phyloP scores from a whole-genome alignment of 2,888 invertebrate species.

The Macrophya alboannulata region DNA sequence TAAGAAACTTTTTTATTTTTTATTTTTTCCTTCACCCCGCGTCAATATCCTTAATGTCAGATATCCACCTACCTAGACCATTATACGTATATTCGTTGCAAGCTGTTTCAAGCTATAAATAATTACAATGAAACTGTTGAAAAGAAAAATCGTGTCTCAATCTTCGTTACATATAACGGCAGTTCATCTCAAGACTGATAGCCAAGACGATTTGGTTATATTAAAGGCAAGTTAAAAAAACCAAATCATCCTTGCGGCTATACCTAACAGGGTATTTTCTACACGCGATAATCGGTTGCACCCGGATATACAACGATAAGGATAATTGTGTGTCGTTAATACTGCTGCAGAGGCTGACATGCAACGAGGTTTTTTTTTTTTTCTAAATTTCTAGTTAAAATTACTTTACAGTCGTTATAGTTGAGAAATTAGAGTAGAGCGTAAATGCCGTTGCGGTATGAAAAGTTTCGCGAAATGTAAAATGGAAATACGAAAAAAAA shows the following conservation, averaged over 20 bases:
- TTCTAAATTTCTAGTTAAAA: background rate
- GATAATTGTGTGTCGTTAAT: background rate
- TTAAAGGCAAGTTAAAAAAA: background rate
- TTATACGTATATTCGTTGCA: background rate
- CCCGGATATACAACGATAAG: constrained; percentile 1
- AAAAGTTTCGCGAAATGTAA: background rate
- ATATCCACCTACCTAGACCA: background rate
- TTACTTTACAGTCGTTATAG: background rate
- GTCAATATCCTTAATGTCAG: background rate
- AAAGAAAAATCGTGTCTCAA: background rate
- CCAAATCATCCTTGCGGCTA: background rate
- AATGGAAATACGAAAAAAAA: background rate
- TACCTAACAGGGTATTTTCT: background rate
- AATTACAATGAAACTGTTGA: background rate
- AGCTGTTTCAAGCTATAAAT: background rate
- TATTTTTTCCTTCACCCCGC: background rate
- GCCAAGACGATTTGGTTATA: background rate
- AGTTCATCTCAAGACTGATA: background rate
- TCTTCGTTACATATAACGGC: background rate
- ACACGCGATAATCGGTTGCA: constrained; percentile 19
- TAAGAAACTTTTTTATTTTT: background rate
- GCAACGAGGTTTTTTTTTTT: background rate
- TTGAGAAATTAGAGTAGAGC: background rate
- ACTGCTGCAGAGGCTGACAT: background rate
- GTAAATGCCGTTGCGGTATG: background rate